Evolutionary conservation across 2,113 vertebrate species (phyloP).

Genomic region (Melanerpes aurifrons): DNA sequence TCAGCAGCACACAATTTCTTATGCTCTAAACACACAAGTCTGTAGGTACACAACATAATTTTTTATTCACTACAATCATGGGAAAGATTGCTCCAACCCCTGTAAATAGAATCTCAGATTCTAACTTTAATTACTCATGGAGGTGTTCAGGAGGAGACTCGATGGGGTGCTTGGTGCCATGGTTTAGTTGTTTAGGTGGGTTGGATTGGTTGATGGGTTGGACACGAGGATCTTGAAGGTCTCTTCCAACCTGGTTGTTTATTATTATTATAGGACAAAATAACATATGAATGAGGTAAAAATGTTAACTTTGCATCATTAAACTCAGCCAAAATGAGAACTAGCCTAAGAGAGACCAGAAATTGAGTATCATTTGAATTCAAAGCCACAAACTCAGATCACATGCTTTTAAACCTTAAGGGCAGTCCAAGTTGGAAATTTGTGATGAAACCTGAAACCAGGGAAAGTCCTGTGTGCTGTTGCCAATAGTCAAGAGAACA

Average conservation of each 20-base stretch:
- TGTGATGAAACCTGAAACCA: background rate
- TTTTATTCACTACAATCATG: background rate
- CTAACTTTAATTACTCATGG: background rate
- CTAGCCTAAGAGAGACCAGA: background rate
- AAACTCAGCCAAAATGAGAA: background rate
- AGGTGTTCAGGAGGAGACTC: too few relatives aligned
- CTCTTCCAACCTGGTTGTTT: too few relatives aligned
- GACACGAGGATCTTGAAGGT: too few relatives aligned
- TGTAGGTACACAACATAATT: background rate
- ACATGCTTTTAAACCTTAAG: conserved; percentile 26
- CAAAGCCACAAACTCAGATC: conserved; percentile 17
- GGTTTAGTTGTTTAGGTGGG: too few relatives aligned
- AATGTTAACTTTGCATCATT: background rate
- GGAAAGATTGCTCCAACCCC: background rate
- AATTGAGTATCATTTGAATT: background rate
- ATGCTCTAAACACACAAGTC: background rate
- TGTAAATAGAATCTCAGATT: background rate
- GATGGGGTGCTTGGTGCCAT: too few relatives aligned
- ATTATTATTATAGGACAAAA: background rate
- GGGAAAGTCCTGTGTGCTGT: background rate
- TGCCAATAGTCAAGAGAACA: background rate
- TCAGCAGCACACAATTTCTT: background rate
- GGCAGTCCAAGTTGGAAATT: background rate
- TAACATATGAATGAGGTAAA: background rate
- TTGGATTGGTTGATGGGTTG: too few relatives aligned